These are phyloP conservation scores for Melanotaenia trifasciata DNA, from an alignment of 2,797 vertebrate genomes.

Conservation along the genomic window DNA sequence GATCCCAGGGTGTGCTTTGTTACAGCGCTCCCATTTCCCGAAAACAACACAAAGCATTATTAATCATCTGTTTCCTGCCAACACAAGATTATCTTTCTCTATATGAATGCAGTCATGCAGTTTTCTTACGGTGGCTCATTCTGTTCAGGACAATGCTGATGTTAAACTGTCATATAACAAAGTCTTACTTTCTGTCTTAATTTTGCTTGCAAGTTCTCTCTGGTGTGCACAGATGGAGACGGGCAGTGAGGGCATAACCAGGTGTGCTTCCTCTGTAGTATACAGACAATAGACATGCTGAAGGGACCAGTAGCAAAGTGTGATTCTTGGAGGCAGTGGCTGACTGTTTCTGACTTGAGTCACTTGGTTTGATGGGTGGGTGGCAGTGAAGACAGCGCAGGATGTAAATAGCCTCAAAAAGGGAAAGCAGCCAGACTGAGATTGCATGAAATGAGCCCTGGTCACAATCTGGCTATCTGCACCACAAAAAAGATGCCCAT, in stretches of 20 bases:
- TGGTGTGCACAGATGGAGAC: conserved; percentile 90
- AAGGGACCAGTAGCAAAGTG: conserved; percentile 78
- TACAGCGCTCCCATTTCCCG: conserved; percentile 44
- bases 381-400: conserved; percentile 62
- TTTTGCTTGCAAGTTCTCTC: conserved; percentile 90
- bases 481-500: conserved; percentile 73
- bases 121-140: conserved; percentile 67
- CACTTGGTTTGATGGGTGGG: conserved; percentile 68
- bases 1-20: conserved; percentile 54
- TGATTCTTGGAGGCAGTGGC: conserved; percentile 66
- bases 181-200: conserved; percentile 90
- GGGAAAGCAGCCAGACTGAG: conserved; percentile 69
- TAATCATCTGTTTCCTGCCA: conserved; percentile 68
- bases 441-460: conserved; percentile 76
- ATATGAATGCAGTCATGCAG: conserved; percentile 75
- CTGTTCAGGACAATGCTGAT: conserved; percentile 75
- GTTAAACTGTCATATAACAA: conserved; percentile 81
- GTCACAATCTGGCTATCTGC: conserved; percentile 60
- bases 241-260: conserved; percentile 90
- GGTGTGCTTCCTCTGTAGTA: conserved; percentile 88
- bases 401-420: conserved; percentile 69
- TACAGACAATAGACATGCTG: conserved; percentile 89
- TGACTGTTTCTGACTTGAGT: conserved; percentile 72
- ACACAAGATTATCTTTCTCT: conserved; percentile 64
- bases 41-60: conserved; percentile 69